phyloP scores from a whole-genome alignment of 2,888 invertebrate genomes.

The Agrochola lychnidis region DNA sequence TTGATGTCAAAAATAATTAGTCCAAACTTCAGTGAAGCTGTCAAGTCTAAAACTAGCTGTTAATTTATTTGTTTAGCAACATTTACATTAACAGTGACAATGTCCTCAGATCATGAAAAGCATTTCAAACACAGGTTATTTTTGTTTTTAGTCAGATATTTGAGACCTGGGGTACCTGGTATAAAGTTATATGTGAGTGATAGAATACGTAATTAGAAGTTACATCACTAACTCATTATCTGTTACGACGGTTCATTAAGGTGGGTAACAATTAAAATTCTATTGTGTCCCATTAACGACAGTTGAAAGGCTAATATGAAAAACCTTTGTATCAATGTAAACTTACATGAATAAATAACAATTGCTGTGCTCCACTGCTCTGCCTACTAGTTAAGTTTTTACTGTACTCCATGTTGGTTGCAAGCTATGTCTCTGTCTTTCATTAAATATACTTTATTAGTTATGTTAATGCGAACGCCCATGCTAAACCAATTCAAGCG shows the following conservation, averaged over 20 bases:
- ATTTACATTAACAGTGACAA: background rate
- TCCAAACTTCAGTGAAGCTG: background rate
- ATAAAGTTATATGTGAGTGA: background rate
- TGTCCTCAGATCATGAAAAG: background rate
- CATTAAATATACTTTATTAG: background rate
- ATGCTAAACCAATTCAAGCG: too few relatives aligned
- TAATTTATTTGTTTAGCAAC: background rate
- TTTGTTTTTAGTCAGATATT: background rate
- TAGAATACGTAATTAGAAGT: background rate
- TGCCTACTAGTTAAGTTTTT: background rate
- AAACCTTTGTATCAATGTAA: background rate
- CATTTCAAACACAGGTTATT: background rate
- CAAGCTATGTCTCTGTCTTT: background rate
- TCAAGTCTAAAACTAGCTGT: too few relatives aligned
- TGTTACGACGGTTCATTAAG: too few relatives aligned
- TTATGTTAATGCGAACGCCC: background rate
- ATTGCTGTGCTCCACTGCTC: conserved; percentile 4
- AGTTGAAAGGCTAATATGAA: too few relatives aligned
- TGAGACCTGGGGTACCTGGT: background rate
- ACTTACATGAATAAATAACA: background rate
- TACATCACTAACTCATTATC: too few relatives aligned
- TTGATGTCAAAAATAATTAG: background rate
- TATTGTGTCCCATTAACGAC: too few relatives aligned
- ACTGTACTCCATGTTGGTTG: background rate
- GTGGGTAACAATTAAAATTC: too few relatives aligned